Evolutionary conservation across 1,140 invertebrate species (phyloP), one percentile per base, ranked within the genome.

Genomic region (Drosophila grimshawi): DNA sequence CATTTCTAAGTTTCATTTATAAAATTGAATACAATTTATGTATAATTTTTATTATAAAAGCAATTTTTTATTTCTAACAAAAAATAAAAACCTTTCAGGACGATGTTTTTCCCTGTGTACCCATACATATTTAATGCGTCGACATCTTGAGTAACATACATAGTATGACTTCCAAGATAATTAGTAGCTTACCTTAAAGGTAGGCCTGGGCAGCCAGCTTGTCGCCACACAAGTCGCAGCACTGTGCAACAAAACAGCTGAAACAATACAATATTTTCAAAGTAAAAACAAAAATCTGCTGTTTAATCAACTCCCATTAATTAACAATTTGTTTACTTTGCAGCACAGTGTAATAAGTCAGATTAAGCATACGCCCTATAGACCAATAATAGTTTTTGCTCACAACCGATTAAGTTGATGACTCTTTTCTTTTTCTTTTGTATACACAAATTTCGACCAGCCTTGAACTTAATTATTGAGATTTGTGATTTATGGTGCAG

Each of bases 61-160:
- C 19, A 19, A 19, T 19, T 19, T 19, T 19, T 19, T 19, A 19
- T 19, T 19, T 19, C 19, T 19, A 19, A 19, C 19, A 19, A 19
- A 19, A 19, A 19, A 19, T 19, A 19, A 19, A 19, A 19, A 19
- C 19, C 19, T 19, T 19, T 19, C 19, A 19, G 19, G 19, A 19
- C 19, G 19, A 19, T 11, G 5, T 43, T 5, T 39, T 4, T 2
- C 5, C 10, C 39, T n/a, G 11, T 32, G 19, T 2, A 32, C 5
- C 35, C 11, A 56, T 76, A 64, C 56, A 83, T 83, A 73, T 53
- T 79, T 80, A 79, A 83, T 76, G 66, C 56, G 35, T 39, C 35
- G 29, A 32, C 45, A 5, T 7, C 35, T 43, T n/a, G 46, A 32
- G 29, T 46, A 43, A 41, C 37, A 39, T 7, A 10, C 3, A 11